These are phyloP conservation scores for Climacteris rufus DNA, from an alignment of 2,113 vertebrate species.

Conservation along the genomic window DNA sequence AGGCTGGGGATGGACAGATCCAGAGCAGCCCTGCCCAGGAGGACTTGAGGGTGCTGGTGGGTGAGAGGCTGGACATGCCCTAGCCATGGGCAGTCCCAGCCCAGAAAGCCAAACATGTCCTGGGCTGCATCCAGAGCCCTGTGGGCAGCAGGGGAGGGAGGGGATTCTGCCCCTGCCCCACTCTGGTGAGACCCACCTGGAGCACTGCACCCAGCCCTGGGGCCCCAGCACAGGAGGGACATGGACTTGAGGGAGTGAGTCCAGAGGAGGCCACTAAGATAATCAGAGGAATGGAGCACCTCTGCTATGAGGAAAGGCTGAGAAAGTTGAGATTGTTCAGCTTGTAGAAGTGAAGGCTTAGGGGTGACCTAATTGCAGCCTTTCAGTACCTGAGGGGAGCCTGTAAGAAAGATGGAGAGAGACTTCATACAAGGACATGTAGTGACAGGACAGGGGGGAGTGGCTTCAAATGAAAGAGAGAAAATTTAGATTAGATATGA, in stretches of 20 bases:
- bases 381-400: not conserved
- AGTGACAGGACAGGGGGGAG: not conserved
- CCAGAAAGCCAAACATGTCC: not conserved
- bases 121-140: not conserved
- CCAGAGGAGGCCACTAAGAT: not conserved
- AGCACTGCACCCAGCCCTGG: not conserved
- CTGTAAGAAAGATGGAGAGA: not conserved
- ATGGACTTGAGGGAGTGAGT: accelerated
- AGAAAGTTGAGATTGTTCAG: not conserved
- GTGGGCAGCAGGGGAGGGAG: not conserved
- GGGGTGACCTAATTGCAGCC: too few species aligned
- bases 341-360: not conserved
- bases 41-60: not conserved
- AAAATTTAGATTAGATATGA: not conserved
- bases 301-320: not conserved
- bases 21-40: not conserved
- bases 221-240: not conserved
- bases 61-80: not conserved
- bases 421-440: not conserved
- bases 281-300: accelerated
- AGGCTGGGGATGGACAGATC: not conserved
- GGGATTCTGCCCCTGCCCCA: not conserved
- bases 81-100: not conserved
- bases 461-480: not conserved
- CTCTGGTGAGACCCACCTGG: not conserved